Evolutionary conservation across 2,888 invertebrate species (phyloP).

Genomic region (Xanthia togata): DNA sequence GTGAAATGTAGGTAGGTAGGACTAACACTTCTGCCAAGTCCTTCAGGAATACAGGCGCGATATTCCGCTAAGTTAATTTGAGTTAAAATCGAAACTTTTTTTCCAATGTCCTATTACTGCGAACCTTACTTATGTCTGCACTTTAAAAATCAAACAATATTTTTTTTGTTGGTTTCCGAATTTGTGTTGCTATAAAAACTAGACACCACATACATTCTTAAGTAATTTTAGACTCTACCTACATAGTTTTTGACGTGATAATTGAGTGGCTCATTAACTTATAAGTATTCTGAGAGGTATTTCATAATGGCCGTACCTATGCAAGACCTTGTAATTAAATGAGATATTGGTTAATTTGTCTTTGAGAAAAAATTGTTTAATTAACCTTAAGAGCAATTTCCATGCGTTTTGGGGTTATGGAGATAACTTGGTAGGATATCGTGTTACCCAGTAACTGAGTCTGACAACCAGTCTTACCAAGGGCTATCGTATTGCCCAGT

Average conservation of each 20-base stretch:
- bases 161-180: not conserved
- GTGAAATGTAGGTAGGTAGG: too few relatives aligned
- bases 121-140: too few relatives aligned
- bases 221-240: conserved; percentile 1
- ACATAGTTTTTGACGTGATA: conserved; percentile 18
- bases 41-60: not conserved
- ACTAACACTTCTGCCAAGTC: not conserved
- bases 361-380: conserved; percentile 19
- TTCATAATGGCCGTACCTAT: conserved; percentile 19
- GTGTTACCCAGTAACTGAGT: too few relatives aligned
- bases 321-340: conserved; percentile 30
- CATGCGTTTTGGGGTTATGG: conserved; percentile 10
- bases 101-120: not conserved
- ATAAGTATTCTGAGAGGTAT: conserved; percentile 17
- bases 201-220: not conserved
- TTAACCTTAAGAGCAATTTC: conserved; percentile 24
- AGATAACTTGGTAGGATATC: too few relatives aligned
- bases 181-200: conserved; percentile 1
- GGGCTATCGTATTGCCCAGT: too few relatives aligned
- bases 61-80: not conserved
- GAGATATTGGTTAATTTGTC: conserved; percentile 19
- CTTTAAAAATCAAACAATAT: conserved; percentile 8
- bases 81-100: not conserved
- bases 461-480: too few relatives aligned
- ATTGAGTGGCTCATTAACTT: conserved; percentile 17